phyloP scores from a whole-genome alignment of 2,113 vertebrate genomes.

The Caranx ignobilis region DNA sequence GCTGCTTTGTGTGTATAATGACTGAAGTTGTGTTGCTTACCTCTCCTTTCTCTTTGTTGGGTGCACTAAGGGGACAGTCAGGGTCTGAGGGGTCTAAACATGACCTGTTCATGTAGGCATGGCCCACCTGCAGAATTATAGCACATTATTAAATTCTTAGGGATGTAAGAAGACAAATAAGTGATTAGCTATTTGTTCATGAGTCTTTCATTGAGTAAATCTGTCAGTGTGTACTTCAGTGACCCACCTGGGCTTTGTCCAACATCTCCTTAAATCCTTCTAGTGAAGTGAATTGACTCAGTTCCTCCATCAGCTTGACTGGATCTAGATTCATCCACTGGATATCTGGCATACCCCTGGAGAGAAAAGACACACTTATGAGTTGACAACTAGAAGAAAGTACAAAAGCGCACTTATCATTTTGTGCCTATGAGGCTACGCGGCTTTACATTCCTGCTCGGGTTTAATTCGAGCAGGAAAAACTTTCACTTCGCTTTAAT shows the following conservation, averaged over 20 bases:
- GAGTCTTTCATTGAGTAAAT: constrained; percentile 1
- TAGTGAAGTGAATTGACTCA: constrained; percentile 94
- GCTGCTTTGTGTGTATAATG: background rate
- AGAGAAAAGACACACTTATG: constrained; percentile 40
- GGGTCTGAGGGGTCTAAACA: constrained; percentile 91
- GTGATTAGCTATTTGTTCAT: background rate
- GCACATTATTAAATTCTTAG: background rate
- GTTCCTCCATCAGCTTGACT: constrained; percentile 93
- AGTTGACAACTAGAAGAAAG: constrained; percentile 12
- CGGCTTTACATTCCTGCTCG: constrained; percentile 19
- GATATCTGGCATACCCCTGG: constrained; percentile 94
- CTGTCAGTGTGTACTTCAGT: constrained; percentile 10
- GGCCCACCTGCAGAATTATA: constrained; percentile 85
- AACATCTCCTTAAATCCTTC: constrained; percentile 97
- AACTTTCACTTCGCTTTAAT: constrained; percentile 33
- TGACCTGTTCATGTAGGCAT: constrained; percentile 96
- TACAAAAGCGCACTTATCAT: constrained; percentile 1
- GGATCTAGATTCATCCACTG: constrained; percentile 99
- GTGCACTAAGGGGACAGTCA: constrained; percentile 92
- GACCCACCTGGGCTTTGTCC: constrained; percentile 94
- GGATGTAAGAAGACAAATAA: background rate
- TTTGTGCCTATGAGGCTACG: background rate
- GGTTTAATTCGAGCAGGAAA: constrained; percentile 23
- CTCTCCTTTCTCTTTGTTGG: constrained; percentile 88
- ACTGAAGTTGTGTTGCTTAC: constrained; percentile 60